Conservation (phyloP, 2,113 vertebrate species). For the Leptocoma aspasia region DNA sequence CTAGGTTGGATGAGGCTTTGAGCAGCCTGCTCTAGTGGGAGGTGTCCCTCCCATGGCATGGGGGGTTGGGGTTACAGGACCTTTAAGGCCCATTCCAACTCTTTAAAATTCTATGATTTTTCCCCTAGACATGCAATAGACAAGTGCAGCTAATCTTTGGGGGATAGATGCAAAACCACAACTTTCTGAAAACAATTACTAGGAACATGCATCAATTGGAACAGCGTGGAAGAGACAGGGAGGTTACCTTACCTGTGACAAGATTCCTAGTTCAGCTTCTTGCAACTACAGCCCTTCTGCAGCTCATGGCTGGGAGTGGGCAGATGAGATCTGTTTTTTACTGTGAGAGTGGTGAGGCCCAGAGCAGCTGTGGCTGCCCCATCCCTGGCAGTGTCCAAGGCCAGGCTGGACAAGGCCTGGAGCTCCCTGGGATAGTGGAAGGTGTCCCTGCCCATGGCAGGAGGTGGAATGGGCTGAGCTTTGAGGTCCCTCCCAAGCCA, state of each 20-base stretch:
- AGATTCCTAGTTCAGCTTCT: not conserved
- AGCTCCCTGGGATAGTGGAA: fast-evolving
- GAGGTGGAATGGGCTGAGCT: not conserved
- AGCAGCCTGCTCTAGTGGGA: not conserved
- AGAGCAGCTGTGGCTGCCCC: not conserved
- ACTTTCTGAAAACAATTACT: not conserved
- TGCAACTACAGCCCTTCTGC: not conserved
- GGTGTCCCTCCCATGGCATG: not conserved
- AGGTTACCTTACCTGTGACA: not conserved
- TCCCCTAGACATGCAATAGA: not conserved
- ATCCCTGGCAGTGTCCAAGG: not conserved
- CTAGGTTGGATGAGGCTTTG: not conserved
- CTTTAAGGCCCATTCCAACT: not conserved
- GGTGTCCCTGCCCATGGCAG: not conserved
- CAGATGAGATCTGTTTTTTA: not conserved
- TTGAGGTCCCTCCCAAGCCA: not conserved
- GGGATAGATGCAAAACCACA: not conserved
- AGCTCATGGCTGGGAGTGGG: not conserved
- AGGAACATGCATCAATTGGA: not conserved
- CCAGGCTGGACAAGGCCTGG: fast-evolving
- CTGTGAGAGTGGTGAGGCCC: not conserved
- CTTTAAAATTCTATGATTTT: not conserved
- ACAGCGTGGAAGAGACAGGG: not conserved
- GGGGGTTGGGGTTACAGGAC: fast-evolving
- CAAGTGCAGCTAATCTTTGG: not conserved